Conservation (phyloP, 2,113 vertebrate genomes). For the Beaufortia kweichowensis region DNA sequence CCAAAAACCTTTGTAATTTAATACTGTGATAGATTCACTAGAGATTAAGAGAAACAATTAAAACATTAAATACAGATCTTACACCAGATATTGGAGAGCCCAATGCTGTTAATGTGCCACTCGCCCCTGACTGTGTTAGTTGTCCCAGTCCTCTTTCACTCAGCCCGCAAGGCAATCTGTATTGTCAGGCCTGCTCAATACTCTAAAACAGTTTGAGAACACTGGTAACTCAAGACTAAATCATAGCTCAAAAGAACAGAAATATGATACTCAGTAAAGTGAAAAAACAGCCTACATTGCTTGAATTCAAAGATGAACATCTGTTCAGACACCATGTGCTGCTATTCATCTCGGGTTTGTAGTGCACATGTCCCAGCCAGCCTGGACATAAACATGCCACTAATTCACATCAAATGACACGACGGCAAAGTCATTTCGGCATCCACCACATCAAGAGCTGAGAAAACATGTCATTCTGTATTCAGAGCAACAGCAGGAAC, state of each 20-base stretch:
- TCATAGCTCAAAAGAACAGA: neutral
- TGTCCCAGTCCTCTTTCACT: neutral
- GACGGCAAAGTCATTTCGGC: conserved; percentile 3
- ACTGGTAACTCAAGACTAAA: conserved; percentile 23
- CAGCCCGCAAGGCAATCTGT: neutral
- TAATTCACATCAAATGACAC: conserved; percentile 10
- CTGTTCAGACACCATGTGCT: conserved; percentile 16
- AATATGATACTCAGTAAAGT: conserved; percentile 11
- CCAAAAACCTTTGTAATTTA: too few relatives aligned
- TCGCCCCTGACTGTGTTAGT: too few relatives aligned
- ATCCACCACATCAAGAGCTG: conserved; percentile 29
- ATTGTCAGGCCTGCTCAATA: conserved; percentile 10
- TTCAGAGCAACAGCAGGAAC: conserved; percentile 30
- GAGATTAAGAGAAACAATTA: too few relatives aligned
- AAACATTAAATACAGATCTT: too few relatives aligned
- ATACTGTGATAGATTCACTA: too few relatives aligned
- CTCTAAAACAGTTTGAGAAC: neutral
- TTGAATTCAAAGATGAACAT: neutral
- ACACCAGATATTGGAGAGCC: too few relatives aligned
- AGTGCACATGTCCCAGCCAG: conserved; percentile 25
- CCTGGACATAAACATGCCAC: conserved; percentile 19
- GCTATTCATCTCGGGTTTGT: conserved; percentile 12
- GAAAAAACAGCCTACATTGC: neutral
- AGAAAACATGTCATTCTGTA: conserved; percentile 23
- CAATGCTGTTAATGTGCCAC: too few relatives aligned